Percentiles rank a stretch among this genome's conserved stretches.
Conservation (phyloP, 2,888 invertebrate species). For the Drosophila picticornis region DNA sequence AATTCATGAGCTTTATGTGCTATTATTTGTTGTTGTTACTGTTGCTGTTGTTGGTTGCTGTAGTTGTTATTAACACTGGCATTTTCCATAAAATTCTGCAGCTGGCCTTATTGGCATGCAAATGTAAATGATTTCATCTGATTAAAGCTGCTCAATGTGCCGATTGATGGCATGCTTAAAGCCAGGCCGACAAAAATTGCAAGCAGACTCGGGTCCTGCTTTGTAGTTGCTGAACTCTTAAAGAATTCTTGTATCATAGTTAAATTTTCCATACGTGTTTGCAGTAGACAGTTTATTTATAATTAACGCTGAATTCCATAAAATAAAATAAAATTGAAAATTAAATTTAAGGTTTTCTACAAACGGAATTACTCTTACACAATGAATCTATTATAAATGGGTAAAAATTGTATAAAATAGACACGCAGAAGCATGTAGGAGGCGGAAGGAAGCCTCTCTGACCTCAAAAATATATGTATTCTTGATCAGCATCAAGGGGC, state of each 20-base stretch:
- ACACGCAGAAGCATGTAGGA: neutral
- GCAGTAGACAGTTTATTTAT: neutral
- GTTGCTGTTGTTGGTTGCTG: constrained; percentile 8
- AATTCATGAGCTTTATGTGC: constrained; percentile 72
- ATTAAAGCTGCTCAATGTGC: constrained; percentile 39
- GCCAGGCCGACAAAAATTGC: neutral
- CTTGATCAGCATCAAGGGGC: rapidly evolving
- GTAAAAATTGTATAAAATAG: neutral
- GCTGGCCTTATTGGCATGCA: constrained; percentile 36
- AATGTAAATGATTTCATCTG: constrained; percentile 63
- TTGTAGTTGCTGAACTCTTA: constrained; percentile 50
- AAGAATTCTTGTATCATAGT: constrained; percentile 31
- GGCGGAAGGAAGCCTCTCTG: neutral
- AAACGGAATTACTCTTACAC: neutral
- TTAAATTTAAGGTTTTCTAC: neutral
- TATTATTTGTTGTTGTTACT: constrained; percentile 15
- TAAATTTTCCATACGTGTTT: neutral
- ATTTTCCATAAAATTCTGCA: constrained; percentile 42
- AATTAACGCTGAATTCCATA: neutral
- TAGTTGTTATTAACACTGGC: constrained; percentile 39
- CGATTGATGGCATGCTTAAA: constrained; percentile 4
- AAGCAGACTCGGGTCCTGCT: constrained; percentile 37
- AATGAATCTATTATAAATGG: neutral
- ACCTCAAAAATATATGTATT: neutral
- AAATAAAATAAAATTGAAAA: neutral